Evolutionary conservation across 2,797 vertebrate genomes (phyloP).

Genomic region (Zalophus californianus): DNA sequence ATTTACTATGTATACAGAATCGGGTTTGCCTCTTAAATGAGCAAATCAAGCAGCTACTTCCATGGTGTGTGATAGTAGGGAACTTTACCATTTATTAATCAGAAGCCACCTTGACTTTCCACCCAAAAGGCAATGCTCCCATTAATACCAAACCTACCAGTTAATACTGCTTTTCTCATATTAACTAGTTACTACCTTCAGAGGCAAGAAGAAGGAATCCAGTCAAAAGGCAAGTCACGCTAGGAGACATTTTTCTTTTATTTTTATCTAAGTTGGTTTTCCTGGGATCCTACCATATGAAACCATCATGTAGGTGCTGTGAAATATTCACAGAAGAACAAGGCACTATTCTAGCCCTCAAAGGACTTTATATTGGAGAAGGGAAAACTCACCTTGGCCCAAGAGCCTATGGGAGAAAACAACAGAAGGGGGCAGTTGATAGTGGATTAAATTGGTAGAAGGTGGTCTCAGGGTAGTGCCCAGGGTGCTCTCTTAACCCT

Average conservation of each 20-base stretch:
- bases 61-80: not conserved
- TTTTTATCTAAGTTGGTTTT: constrained; percentile 35
- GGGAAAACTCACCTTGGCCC: not conserved
- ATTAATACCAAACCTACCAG: not conserved
- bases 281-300: not conserved
- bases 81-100: constrained; percentile 17
- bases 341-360: not conserved
- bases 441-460: not conserved
- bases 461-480: not conserved
- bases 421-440: not conserved
- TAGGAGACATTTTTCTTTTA: constrained; percentile 16
- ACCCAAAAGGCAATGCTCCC: not conserved
- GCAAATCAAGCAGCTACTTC: not conserved
- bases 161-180: not conserved
- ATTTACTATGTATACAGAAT: not conserved
- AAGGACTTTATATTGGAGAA: not conserved
- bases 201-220: constrained; percentile 11
- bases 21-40: not conserved
- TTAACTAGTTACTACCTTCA: constrained; percentile 2
- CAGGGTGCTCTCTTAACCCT: not conserved
- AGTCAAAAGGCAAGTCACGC: constrained; percentile 21
- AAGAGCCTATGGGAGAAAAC: not conserved
- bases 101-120: not conserved
- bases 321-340: not conserved
- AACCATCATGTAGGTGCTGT: not conserved